Evolutionary conservation across 2,888 invertebrate genomes (phyloP).

Genomic region (Leptopilina drosophilae): DNA sequence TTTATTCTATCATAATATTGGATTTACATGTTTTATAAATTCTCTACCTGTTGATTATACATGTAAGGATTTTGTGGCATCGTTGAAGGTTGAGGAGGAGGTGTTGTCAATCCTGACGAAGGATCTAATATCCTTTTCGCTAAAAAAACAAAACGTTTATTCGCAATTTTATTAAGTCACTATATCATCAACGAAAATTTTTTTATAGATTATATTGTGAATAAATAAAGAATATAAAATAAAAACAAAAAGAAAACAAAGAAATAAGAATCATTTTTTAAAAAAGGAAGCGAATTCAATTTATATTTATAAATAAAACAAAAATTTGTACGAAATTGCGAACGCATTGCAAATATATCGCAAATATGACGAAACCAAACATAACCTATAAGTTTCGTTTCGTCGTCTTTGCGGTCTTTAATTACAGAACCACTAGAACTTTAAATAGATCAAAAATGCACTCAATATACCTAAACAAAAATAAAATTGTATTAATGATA

Average conservation of each 20-base stretch:
- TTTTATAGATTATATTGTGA: too few relatives aligned
- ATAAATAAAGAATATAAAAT: too few relatives aligned
- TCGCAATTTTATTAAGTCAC: neutral
- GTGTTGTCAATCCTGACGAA: slow-evolving; percentile 65
- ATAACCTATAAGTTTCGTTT: too few relatives aligned
- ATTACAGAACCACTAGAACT: too few relatives aligned
- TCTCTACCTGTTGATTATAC: slow-evolving; percentile 71
- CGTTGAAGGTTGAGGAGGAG: slow-evolving; percentile 57
- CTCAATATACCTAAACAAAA: too few relatives aligned
- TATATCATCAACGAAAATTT: too few relatives aligned
- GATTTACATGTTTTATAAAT: neutral
- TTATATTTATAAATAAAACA: neutral
- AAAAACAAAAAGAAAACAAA: too few relatives aligned
- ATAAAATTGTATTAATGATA: neutral
- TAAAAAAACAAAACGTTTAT: slow-evolving; percentile 44
- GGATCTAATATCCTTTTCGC: slow-evolving; percentile 73
- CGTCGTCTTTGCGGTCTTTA: too few relatives aligned
- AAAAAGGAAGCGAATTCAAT: neutral
- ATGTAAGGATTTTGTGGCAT: slow-evolving; percentile 67
- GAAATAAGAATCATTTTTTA: neutral
- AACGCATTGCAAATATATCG: too few relatives aligned
- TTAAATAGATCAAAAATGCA: neutral
- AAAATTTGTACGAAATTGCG: too few relatives aligned
- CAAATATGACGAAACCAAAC: too few relatives aligned
- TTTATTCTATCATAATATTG: neutral